phyloP scores from a whole-genome alignment of 2,888 invertebrate species.

The Drosophila hamatofila region DNA sequence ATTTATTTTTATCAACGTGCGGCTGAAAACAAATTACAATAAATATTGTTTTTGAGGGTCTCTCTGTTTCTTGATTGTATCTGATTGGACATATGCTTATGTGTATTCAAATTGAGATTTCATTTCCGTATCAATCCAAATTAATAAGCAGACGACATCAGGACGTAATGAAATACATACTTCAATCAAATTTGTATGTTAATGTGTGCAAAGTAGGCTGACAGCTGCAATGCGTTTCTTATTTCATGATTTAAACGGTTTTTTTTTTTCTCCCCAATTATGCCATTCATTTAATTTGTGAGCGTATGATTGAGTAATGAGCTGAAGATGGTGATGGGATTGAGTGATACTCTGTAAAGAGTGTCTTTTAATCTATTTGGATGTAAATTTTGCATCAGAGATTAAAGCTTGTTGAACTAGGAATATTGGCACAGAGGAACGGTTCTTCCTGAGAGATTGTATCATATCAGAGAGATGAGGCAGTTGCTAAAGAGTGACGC shows the following conservation, averaged over 20 bases:
- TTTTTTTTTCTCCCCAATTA: neutral
- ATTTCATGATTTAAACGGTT: neutral
- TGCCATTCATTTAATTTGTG: neutral
- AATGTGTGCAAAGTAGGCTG: slow-evolving; percentile 2
- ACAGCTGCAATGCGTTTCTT: slow-evolving; percentile 2
- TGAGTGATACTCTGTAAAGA: neutral
- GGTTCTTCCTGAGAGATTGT: no score
- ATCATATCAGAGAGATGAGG: no score
- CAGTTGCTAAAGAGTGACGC: no score
- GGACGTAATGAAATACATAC: slow-evolving; percentile 19
- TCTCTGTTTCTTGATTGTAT: slow-evolving; percentile 18
- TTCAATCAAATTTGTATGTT: slow-evolving; percentile 4
- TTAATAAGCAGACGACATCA: slow-evolving; percentile 18
- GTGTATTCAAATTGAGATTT: slow-evolving; percentile 33
- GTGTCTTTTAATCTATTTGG: no score
- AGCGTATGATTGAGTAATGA: neutral
- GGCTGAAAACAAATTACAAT: slow-evolving; percentile 62
- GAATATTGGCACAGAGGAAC: no score
- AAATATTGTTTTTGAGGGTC: slow-evolving; percentile 63
- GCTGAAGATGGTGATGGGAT: neutral
- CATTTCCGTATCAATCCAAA: slow-evolving; percentile 27
- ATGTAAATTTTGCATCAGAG: no score
- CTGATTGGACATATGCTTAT: slow-evolving; percentile 27
- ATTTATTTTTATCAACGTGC: slow-evolving; percentile 40
- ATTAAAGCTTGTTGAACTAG: no score